Evolutionary conservation across 2,797 vertebrate genomes (phyloP).

Genomic region (Sebastes baramenuke): DNA sequence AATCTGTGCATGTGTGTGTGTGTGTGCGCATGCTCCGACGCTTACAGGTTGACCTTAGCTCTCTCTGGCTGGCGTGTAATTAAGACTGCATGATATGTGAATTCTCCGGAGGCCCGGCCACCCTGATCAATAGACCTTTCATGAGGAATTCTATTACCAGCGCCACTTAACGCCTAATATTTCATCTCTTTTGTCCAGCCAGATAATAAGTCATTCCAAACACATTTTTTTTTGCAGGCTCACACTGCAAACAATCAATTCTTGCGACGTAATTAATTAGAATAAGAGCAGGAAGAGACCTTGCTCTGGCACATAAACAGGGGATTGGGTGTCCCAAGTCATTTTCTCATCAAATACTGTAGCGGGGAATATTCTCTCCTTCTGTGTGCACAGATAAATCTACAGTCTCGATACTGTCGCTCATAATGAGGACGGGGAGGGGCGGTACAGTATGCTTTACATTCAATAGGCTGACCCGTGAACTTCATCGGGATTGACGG

Average conservation of each 20-base stretch:
- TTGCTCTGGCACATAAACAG: conserved; percentile 40
- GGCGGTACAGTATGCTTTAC: not conserved
- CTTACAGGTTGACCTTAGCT: conserved; percentile 61
- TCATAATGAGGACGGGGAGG: not conserved
- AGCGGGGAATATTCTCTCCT: not conserved
- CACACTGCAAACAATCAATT: conserved; percentile 82
- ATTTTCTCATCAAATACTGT: conserved; percentile 41
- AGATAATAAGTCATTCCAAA: conserved; percentile 82
- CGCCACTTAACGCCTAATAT: conserved; percentile 86
- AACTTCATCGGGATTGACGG: conserved; percentile 18
- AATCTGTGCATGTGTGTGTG: not conserved
- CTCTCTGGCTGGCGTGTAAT: conserved; percentile 72
- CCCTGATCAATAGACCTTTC: conserved; percentile 84
- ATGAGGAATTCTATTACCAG: conserved; percentile 83
- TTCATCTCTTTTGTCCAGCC: conserved; percentile 83
- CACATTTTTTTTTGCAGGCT: conserved; percentile 70
- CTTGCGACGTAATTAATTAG: conserved; percentile 78
- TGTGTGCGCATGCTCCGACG: not conserved
- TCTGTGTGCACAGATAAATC: not conserved
- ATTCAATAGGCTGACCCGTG: conserved; percentile 25
- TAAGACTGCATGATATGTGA: conserved; percentile 78
- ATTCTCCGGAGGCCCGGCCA: conserved; percentile 71
- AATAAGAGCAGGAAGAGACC: conserved; percentile 67
- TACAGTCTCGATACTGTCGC: not conserved
- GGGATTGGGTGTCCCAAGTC: conserved; percentile 57